A percentile compares a stretch with the other conserved stretches of the same genome.
These are phyloP conservation scores for Tenodera sinensis DNA, from an alignment of 2,888 invertebrate species.

Conservation along the genomic window DNA sequence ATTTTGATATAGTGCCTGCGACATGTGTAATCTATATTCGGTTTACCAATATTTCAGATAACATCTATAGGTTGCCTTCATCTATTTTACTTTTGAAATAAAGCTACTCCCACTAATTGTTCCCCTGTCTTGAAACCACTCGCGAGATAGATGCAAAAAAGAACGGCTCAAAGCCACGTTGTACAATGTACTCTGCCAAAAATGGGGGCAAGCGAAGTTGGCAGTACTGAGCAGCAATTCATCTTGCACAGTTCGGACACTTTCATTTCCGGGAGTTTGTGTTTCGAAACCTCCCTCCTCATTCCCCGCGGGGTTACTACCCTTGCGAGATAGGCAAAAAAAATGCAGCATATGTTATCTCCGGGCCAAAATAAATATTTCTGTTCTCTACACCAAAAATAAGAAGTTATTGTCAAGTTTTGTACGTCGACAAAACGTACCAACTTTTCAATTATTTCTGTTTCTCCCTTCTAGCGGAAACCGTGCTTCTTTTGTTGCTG, in stretches of 20 bases:
- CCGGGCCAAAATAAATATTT: not conserved
- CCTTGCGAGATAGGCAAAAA: not conserved
- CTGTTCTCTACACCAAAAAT: not conserved
- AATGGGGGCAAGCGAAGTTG: not conserved
- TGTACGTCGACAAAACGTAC: not conserved
- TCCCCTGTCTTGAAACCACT: not conserved
- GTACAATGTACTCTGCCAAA: not conserved
- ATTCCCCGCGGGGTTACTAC: too few relatives aligned
- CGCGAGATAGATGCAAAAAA: not conserved
- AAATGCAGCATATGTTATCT: not conserved
- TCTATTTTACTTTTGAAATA: too few relatives aligned
- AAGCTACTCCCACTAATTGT: not conserved
- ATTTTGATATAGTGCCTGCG: too few relatives aligned
- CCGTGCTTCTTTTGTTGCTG: not conserved
- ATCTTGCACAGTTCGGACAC: not conserved
- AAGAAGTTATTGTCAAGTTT: not conserved
- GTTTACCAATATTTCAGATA: too few relatives aligned
- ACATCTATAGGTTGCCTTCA: too few relatives aligned
- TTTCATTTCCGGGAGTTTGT: not conserved
- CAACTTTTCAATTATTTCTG: not conserved
- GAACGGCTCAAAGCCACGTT: not conserved
- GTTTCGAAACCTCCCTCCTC: not conserved
- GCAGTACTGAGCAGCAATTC: not conserved
- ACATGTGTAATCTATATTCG: too few relatives aligned
- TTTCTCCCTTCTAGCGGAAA: not conserved